phyloP scores from a whole-genome alignment of 2,888 invertebrate genomes.

The Tenodera sinensis region DNA sequence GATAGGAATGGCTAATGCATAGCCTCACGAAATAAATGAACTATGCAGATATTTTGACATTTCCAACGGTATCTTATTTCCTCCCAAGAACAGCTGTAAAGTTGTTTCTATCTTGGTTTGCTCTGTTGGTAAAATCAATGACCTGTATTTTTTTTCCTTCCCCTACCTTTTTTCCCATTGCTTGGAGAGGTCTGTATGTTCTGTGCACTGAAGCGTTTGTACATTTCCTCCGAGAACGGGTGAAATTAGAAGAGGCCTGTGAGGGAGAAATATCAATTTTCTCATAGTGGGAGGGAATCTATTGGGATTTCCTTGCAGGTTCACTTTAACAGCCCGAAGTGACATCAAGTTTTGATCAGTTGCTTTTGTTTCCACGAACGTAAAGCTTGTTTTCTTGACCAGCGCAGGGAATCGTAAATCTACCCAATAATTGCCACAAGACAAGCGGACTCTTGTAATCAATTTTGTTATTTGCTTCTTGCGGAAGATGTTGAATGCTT shows the following conservation, averaged over 20 bases:
- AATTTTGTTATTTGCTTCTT: background rate
- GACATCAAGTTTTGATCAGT: background rate
- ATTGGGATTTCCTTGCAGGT: background rate
- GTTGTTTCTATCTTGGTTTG: background rate
- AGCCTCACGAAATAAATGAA: too few relatives aligned
- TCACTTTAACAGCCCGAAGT: background rate
- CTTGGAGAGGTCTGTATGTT: background rate
- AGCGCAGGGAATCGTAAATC: background rate
- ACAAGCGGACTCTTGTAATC: background rate
- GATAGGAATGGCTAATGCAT: too few relatives aligned
- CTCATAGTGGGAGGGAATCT: background rate
- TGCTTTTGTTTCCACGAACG: background rate
- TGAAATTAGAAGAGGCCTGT: background rate
- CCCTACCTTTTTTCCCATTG: background rate
- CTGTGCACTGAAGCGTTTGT: background rate
- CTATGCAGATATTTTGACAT: too few relatives aligned
- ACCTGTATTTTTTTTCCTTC: background rate
- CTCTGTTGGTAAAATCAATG: background rate
- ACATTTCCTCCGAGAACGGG: background rate
- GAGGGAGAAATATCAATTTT: background rate
- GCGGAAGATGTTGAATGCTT: background rate
- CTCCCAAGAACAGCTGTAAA: background rate
- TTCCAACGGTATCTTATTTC: background rate
- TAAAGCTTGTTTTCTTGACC: background rate
- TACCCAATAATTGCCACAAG: background rate